Evolutionary conservation across 2,888 invertebrate species (phyloP).

Genomic region (Drosophila picticornis): DNA sequence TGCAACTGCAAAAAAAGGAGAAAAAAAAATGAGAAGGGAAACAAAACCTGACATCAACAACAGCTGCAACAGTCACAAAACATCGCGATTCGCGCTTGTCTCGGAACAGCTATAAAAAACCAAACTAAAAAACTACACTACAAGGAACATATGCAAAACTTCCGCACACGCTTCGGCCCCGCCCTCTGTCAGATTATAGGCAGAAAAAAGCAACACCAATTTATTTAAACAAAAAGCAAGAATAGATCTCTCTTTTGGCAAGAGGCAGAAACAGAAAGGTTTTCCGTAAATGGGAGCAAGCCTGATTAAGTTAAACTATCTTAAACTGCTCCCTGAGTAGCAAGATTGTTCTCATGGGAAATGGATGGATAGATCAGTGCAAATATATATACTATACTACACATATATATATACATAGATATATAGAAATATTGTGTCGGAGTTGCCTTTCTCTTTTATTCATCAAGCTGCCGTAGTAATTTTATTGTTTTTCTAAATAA

Average conservation of each 20-base stretch:
- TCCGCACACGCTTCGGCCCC: background rate
- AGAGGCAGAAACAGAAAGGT: background rate
- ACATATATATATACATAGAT: background rate
- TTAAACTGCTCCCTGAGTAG: background rate
- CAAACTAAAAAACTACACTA: background rate
- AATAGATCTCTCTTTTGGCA: background rate
- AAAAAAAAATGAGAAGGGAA: conserved; percentile 23
- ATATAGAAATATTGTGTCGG: background rate
- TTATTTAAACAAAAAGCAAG: background rate
- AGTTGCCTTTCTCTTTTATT: conserved; percentile 16
- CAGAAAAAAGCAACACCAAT: background rate
- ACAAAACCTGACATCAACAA: conserved; percentile 49
- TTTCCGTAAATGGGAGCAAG: background rate
- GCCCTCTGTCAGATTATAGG: conserved; percentile 2
- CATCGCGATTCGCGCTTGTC: conserved; percentile 17
- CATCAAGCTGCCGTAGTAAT: background rate
- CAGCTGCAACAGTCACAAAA: conserved; percentile 18
- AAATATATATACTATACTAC: background rate
- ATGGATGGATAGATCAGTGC: background rate
- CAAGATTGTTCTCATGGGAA: background rate
- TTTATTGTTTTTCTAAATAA: background rate
- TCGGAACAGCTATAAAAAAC: background rate
- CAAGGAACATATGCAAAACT: conserved; percentile 19
- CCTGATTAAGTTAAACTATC: background rate
- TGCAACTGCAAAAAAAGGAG: conserved; percentile 13